Percentiles rank a stretch among this genome's conserved stretches.
Conservation (phyloP, 1,140 invertebrate species). For the Nylanderia fulva region DNA sequence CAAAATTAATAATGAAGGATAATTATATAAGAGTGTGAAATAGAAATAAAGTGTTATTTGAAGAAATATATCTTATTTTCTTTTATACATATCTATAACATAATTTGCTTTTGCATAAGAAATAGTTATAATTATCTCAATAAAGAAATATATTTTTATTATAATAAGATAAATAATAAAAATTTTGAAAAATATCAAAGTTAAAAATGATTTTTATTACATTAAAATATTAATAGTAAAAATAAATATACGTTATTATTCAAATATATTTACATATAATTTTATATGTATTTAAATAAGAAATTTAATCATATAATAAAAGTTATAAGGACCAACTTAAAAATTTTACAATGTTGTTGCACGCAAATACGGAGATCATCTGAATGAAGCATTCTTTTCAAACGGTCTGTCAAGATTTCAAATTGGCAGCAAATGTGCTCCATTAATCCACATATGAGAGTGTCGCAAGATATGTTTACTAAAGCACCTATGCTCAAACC, state of each 20-base stretch:
- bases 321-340: constrained; percentile 51
- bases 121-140: too few species aligned
- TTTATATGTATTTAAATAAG: neutral
- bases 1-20: neutral
- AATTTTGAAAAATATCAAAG: too few species aligned
- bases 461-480: constrained; percentile 58
- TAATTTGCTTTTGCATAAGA: too few species aligned
- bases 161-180: too few species aligned
- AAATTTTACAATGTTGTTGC: constrained; percentile 68
- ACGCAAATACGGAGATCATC: constrained; percentile 25
- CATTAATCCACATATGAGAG: constrained; percentile 61
- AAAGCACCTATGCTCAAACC: constrained; percentile 7
- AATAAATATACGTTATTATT: too few species aligned
- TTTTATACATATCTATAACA: neutral
- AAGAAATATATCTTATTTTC: neutral
- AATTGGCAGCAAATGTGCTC: constrained; percentile 67
- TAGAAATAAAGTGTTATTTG: too few species aligned
- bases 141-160: too few species aligned
- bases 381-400: constrained; percentile 28
- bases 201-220: too few species aligned
- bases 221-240: too few species aligned
- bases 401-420: constrained; percentile 63
- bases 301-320: neutral
- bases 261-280: too few species aligned
- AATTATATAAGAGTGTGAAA: too few species aligned